Percentiles rank a stretch among this genome's conserved stretches.
phyloP scores from a whole-genome alignment of 2,113 vertebrate species.

The Leptodactylus fuscus region DNA sequence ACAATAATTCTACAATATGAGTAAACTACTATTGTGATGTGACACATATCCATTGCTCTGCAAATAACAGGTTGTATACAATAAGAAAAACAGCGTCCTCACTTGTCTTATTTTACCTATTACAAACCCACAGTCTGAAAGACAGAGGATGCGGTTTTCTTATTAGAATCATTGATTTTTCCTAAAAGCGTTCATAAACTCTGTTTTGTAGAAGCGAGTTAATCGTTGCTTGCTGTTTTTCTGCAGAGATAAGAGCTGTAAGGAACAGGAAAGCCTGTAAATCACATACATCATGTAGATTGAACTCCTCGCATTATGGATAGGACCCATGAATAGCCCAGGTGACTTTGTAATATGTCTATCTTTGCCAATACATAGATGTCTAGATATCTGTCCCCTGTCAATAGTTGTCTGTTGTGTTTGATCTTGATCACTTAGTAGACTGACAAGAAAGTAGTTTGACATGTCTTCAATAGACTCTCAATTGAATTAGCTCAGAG shows the following conservation, averaged over 20 bases:
- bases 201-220: constrained; percentile 24
- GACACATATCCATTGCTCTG: not conserved
- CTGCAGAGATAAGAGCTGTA: constrained; percentile 12
- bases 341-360: not conserved
- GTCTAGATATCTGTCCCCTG: not conserved
- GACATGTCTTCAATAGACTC: not conserved
- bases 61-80: not conserved
- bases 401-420: not conserved
- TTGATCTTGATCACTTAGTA: constrained; percentile 21
- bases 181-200: constrained; percentile 37
- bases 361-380: constrained; percentile 13
- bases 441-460: not conserved
- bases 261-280: constrained; percentile 33
- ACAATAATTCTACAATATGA: not conserved
- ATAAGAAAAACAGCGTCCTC: not conserved
- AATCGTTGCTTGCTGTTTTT: constrained; percentile 36
- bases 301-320: not conserved
- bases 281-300: constrained; percentile 31
- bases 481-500: not conserved
- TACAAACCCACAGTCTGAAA: constrained; percentile 8
- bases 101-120: constrained; percentile 39
- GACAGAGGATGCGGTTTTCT: constrained; percentile 17
- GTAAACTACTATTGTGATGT: not conserved
- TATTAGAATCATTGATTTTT: constrained; percentile 48
- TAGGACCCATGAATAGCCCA: not conserved